A percentile compares a stretch with the other conserved stretches of the same genome.
These are phyloP conservation scores for Diplazon laetatorius DNA, from an alignment of 2,888 invertebrate genomes.

Conservation along the genomic window DNA sequence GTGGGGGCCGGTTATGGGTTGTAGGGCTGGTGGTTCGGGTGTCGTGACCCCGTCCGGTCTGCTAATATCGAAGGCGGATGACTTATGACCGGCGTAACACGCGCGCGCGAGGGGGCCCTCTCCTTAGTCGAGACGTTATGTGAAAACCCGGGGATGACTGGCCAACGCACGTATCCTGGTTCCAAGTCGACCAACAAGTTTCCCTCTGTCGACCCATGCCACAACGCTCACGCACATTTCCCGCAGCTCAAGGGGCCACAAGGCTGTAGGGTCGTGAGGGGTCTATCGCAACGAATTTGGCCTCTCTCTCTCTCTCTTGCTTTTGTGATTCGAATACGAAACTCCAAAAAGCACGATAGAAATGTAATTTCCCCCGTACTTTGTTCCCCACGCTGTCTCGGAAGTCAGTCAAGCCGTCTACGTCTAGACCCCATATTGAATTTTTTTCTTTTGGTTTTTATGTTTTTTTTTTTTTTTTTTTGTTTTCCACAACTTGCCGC, in stretches of 20 bases:
- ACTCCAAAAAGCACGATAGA: conserved; percentile 76
- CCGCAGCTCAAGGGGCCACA: conserved; percentile 38
- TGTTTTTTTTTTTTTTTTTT: no score
- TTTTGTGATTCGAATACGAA: conserved; percentile 77
- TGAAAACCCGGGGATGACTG: conserved; percentile 34
- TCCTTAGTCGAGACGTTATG: conserved; percentile 17
- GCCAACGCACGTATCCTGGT: conserved; percentile 44
- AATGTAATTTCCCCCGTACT: conserved; percentile 75
- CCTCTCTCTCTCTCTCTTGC: conserved; percentile 61
- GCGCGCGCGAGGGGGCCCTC: conserved; percentile 43
- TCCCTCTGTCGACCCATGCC: conserved; percentile 22
- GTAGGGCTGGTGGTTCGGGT: conserved; percentile 54
- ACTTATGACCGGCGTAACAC: conserved; percentile 74
- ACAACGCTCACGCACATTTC: conserved; percentile 32
- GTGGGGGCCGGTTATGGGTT: conserved; percentile 44
- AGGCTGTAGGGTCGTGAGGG: conserved; percentile 51
- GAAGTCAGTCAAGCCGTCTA: conserved; percentile 57
- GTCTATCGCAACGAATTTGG: conserved; percentile 56
- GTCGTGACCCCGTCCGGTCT: conserved; percentile 65
- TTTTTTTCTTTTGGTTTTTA: no score
- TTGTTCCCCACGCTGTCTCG: conserved; percentile 37
- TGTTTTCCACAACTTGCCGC: conserved; percentile 27
- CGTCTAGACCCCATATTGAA: conserved; percentile 71
- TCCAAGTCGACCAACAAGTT: conserved; percentile 37
- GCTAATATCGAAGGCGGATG: conserved; percentile 79